Percentiles rank a stretch among this genome's conserved stretches.
Evolutionary conservation across 2,888 invertebrate species (phyloP).

Genomic region (Ornithoptera priamus): DNA sequence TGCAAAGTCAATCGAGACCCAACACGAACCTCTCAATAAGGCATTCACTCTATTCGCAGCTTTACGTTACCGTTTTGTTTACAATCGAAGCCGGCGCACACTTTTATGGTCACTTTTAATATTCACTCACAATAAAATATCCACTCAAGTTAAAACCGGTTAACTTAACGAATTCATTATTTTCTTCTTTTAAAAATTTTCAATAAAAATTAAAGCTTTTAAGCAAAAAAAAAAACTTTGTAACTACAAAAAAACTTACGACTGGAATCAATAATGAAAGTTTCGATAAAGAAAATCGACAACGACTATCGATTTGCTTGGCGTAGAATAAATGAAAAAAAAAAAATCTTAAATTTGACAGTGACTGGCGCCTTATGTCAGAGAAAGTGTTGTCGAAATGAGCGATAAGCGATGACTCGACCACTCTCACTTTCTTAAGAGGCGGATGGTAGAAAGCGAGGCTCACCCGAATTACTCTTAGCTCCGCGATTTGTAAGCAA

Average conservation of each 20-base stretch:
- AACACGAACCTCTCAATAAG: constrained; percentile 8
- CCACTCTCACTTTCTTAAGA: constrained; percentile 45
- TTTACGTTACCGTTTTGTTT: neutral
- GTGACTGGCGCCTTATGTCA: constrained; percentile 20
- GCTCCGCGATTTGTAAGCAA: constrained; percentile 11
- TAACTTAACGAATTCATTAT: neutral
- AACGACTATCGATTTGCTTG: constrained; percentile 1
- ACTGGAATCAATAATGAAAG: neutral
- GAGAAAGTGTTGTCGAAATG: constrained; percentile 34
- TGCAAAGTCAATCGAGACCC: constrained; percentile 24
- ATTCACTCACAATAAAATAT: neutral
- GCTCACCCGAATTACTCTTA: constrained; percentile 37
- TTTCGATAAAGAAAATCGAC: constrained; percentile 6
- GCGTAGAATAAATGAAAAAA: constrained; percentile 7
- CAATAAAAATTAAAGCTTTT: too few relatives aligned
- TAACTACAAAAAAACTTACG: too few relatives aligned
- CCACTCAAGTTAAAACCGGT: neutral
- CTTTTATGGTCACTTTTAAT: neutral
- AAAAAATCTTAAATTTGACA: constrained; percentile 22
- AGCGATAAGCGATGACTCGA: constrained; percentile 21
- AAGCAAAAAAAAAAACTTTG: too few relatives aligned
- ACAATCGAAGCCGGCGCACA: neutral
- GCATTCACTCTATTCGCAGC: constrained; percentile 15
- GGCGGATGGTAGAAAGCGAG: constrained; percentile 39
- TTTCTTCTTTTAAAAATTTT: too few relatives aligned